Base-by-base conservation (phyloP, 2,888 invertebrate species). In the Tenthredo mesomela region DNA sequence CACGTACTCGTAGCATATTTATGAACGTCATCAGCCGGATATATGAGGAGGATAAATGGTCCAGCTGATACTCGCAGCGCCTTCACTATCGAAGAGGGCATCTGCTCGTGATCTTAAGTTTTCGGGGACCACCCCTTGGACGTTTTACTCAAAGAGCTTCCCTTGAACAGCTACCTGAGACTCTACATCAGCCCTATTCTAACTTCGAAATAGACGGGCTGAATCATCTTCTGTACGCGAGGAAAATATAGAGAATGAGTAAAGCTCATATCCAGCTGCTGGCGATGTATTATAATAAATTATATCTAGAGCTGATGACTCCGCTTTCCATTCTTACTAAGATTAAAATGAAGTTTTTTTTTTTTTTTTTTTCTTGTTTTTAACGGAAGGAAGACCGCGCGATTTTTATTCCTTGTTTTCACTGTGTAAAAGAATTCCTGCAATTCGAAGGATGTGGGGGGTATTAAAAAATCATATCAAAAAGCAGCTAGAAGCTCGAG, bases 401-500 rank as follows among this genome's bases (percentile, higher is more conserved):
- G 15, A 67, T 67, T 67, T 33, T 67, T 67, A 33, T 18, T 33
- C 25, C 15, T 33, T 6, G 18, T 67, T 25, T 61, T 33, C 67
- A 33, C 18, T 33, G 10, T 15, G 3, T 33, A 43, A 12, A 73
- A 10, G 0, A 73, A 15, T 47, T 43, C 40, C 67, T 33, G 25
- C 1, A 71, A 71, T 73, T 33, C 9, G 80, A 40, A 37, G 40
- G 6, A 37, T 15, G 5, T 6, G 9, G 12, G 9, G 12, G 3
- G 10, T 58, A 3, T 10, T 2, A 80, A 80, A 50, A 1, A 18
- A 43, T 84, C 77, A 84, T 15, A 33, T 25, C 21, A 82, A 71
- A 18, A 85, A 67, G 9, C 37, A 85, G 58, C 82, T 85, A 0
- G 84, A 61, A 50, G 84, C 43, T 70, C 80, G 65, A n/a, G 78